A percentile compares a stretch with the other conserved stretches of the same genome.
These are phyloP conservation scores for Sylvietta virens DNA, from an alignment of 2,113 vertebrate genomes.

Conservation along the genomic window DNA sequence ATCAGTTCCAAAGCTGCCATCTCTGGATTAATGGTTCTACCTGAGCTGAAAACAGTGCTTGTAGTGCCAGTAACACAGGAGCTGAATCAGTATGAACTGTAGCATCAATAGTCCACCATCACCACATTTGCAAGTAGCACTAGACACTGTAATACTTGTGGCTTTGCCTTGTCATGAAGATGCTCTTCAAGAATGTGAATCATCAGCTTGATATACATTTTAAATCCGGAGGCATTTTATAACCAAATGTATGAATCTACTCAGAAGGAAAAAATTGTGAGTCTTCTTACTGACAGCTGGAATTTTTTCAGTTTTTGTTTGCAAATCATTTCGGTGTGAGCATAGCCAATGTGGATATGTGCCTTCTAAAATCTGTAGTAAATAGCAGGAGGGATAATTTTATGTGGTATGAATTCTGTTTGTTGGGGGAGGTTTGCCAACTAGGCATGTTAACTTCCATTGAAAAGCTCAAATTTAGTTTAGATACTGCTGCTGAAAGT, in stretches of 20 bases:
- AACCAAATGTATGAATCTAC: neutral
- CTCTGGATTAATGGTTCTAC: neutral
- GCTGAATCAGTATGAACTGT: neutral
- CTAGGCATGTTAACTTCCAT: neutral
- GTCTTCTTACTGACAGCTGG: neutral
- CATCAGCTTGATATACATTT: neutral
- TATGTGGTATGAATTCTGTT: neutral
- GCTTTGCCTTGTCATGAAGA: neutral
- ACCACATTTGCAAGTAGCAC: neutral
- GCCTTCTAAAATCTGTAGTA: neutral
- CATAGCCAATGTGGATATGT: neutral
- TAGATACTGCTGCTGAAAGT: neutral
- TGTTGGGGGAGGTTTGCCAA: fast-evolving
- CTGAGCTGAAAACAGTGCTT: neutral
- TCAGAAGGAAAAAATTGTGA: neutral
- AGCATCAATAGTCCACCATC: neutral
- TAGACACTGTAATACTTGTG: neutral
- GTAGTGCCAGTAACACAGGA: neutral
- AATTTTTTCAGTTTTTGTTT: neutral
- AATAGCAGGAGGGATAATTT: neutral
- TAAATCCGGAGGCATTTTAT: neutral
- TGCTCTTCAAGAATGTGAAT: neutral
- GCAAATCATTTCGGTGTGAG: neutral
- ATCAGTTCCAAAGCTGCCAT: neutral
- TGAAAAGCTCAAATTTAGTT: neutral